Evolutionary conservation across 2,888 invertebrate genomes (phyloP).

Genomic region (Conomelus anceps): DNA sequence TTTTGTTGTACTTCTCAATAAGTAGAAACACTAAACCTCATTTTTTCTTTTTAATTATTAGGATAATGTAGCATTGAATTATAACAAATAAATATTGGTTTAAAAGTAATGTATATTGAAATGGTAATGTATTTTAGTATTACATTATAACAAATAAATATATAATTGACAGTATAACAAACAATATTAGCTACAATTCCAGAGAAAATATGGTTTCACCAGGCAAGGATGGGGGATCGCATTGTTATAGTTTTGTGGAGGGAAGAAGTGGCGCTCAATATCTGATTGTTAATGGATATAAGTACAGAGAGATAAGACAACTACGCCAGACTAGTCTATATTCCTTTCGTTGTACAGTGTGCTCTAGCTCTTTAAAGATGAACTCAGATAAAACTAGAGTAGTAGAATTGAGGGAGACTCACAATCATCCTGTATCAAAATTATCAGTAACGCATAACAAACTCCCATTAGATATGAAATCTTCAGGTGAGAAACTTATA

Average conservation of each 20-base stretch:
- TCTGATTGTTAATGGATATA: too few species aligned
- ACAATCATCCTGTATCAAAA: not conserved
- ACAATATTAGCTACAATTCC: too few species aligned
- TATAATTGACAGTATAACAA: too few species aligned
- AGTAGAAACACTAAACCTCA: too few species aligned
- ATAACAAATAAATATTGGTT: too few species aligned
- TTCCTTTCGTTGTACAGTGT: not conserved
- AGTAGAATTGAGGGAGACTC: not conserved
- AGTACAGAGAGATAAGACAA: not conserved
- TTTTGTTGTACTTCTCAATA: too few species aligned
- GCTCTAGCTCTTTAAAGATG: not conserved
- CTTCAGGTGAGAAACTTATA: not conserved
- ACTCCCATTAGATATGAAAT: not conserved
- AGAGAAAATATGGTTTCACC: not conserved
- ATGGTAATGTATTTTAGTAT: too few species aligned
- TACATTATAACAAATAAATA: too few species aligned
- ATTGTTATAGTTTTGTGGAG: not conserved
- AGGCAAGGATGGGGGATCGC: not conserved
- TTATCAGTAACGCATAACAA: not conserved
- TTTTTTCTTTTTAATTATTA: too few species aligned
- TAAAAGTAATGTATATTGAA: too few species aligned
- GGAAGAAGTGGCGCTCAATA: not conserved
- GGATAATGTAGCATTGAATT: too few species aligned
- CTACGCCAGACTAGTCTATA: not conserved
- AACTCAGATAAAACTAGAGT: not conserved